Evolutionary conservation across 2,113 vertebrate genomes (phyloP), one percentile per base, ranked within the genome.

Genomic region (Alexandromys fortis): DNA sequence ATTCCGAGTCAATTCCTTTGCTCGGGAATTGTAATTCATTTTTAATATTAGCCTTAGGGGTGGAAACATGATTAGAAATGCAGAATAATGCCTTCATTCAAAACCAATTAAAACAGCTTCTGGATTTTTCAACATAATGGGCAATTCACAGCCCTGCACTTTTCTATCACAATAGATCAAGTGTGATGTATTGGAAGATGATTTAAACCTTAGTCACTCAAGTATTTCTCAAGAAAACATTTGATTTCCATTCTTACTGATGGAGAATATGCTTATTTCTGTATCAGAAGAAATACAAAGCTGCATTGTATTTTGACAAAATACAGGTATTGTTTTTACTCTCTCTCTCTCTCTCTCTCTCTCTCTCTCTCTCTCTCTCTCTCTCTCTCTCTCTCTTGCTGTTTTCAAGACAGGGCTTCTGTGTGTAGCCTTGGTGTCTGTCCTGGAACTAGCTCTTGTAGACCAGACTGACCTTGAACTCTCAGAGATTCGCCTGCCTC

Each of bases 41-140:
- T 97, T 98, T 97, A 96, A 97, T 97, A 98, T 98, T 98, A 97
- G 97, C 97, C 96, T 97, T 92, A 97, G 95, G 97, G 96, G 82
- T 86, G 93, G 92, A 95, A 97, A 93, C 92, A 96, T 96, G 97
- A 96, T 97, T 97, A 97, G 97, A 94, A 97, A 96, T 97, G 95
- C 96, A 97, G 93, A 97, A 96, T 97, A 98, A 97, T 96, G 95
- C 94, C 96, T 97, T 96, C 96, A 94, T 97, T 97, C 95, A 96
- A 97, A 98, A 96, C 95, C 96, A 98, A 97, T 97, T 97, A 96
- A 95, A 97, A 97, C 21, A n/a, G 92, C 94, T 97, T 96, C 95
- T 97, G 91, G 94, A 97, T 94, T 95, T 94, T 86, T 70, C 75
- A 90, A 63, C 95, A 90, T 95, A 94, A 97, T 95, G 94, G 92